Evolutionary conservation across 2,888 invertebrate genomes (phyloP).

Genomic region (Eudemis profundana): DNA sequence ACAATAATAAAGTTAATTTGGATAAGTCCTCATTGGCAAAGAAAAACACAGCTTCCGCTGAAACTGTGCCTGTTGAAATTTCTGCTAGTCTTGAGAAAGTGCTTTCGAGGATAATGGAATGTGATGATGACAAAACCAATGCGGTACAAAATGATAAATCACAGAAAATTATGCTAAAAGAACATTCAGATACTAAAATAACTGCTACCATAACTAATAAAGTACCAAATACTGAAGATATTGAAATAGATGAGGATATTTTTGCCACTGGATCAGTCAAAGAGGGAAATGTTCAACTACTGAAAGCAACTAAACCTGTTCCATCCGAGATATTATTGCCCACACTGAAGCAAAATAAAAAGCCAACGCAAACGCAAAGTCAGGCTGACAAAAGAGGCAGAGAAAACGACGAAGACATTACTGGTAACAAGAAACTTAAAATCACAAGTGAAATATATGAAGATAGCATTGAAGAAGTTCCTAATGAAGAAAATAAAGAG

Average conservation of each 20-base stretch:
- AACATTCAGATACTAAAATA: neutral
- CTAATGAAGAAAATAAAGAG: constrained; percentile 18
- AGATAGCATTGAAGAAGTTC: constrained; percentile 16
- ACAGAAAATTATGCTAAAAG: constrained; percentile 34
- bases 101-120: constrained; percentile 58
- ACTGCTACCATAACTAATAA: neutral
- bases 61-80: constrained; percentile 72
- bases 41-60: constrained; percentile 76
- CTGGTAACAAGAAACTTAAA: constrained; percentile 65
- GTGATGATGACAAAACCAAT: constrained; percentile 20
- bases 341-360: constrained; percentile 53
- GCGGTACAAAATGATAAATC: constrained; percentile 27
- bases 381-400: constrained; percentile 62
- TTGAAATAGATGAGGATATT: constrained; percentile 66
- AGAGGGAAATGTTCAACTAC: constrained; percentile 59
- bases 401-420: constrained; percentile 56
- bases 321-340: constrained; percentile 70
- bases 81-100: constrained; percentile 77
- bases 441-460: constrained; percentile 45
- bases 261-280: constrained; percentile 71
- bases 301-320: constrained; percentile 58
- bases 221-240: constrained; percentile 47
- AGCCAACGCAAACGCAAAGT: constrained; percentile 59
- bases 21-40: constrained; percentile 61
- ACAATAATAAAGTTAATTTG: constrained; percentile 36